A percentile compares a stretch with the other conserved stretches of the same genome.
phyloP scores from a whole-genome alignment of 2,888 invertebrate genomes.

The Neoitamus cyanurus region DNA sequence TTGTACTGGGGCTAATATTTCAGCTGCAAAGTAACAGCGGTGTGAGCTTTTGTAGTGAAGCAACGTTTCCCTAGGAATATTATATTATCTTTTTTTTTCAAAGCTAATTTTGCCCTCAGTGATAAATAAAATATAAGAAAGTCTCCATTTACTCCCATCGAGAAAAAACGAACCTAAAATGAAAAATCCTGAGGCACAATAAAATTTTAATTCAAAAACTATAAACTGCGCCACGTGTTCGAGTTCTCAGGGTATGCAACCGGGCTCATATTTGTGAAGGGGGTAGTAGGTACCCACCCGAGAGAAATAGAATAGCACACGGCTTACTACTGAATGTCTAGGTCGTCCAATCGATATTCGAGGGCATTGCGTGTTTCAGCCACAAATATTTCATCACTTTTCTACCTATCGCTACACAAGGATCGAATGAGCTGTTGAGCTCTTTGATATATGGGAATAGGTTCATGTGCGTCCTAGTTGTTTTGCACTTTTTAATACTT shows the following conservation, averaged over 20 bases:
- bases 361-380: neutral
- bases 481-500: neutral
- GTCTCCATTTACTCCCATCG: neutral
- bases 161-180: neutral
- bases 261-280: neutral
- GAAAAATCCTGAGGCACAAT: neutral
- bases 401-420: neutral
- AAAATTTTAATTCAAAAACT: neutral
- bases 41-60: neutral
- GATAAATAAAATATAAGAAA: neutral
- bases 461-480: neutral
- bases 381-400: conserved; percentile 9
- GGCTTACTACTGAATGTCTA: neutral
- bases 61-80: neutral
- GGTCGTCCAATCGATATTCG: neutral
- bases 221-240: neutral
- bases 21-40: neutral
- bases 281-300: neutral
- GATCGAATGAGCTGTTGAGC: neutral
- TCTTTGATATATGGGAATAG: neutral
- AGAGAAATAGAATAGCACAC: neutral
- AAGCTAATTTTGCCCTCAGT: too few species aligned
- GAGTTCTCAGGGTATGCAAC: neutral
- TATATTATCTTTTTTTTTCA: neutral
- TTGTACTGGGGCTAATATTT: neutral